Evolutionary conservation across 2,797 vertebrate genomes (phyloP).

Genomic region (Anguilla pacifica): DNA sequence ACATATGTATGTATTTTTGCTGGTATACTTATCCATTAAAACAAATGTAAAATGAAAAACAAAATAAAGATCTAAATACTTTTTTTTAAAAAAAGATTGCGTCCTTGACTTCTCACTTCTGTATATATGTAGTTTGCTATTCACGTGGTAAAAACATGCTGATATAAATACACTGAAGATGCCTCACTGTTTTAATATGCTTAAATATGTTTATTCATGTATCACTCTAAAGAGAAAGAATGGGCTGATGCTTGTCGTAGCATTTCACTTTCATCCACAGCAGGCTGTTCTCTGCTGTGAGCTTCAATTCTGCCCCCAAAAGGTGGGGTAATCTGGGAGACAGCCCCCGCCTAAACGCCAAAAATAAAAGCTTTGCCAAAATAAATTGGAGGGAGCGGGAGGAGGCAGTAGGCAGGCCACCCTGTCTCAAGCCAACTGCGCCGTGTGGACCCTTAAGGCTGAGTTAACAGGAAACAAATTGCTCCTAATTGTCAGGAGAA

Average conservation of each 20-base stretch:
- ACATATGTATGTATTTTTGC: too few species aligned
- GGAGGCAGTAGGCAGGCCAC: conserved; percentile 19
- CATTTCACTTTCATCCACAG: background rate
- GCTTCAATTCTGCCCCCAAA: background rate
- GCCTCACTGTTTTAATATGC: background rate
- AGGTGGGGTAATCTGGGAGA: background rate
- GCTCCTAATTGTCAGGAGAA: conserved; percentile 72
- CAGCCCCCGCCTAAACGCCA: conserved; percentile 9
- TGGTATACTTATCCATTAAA: too few species aligned
- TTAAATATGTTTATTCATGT: background rate
- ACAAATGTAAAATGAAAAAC: too few species aligned
- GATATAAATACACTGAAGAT: too few species aligned
- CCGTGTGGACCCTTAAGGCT: conserved; percentile 67
- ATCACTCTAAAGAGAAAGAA: background rate
- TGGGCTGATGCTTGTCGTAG: background rate
- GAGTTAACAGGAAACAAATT: conserved; percentile 75
- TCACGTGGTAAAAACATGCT: too few species aligned
- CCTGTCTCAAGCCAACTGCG: conserved; percentile 53
- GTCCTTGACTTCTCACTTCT: too few species aligned
- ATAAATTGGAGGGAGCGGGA: conserved; percentile 53
- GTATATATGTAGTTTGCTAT: too few species aligned
- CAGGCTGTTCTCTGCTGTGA: background rate
- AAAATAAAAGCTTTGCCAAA: conserved; percentile 53
- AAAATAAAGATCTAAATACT: too few species aligned
- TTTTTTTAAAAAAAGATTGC: too few species aligned